These are phyloP conservation scores for Zygothrica quintamaculata DNA, from an alignment of 2,888 invertebrate genomes.

Conservation along the genomic window DNA sequence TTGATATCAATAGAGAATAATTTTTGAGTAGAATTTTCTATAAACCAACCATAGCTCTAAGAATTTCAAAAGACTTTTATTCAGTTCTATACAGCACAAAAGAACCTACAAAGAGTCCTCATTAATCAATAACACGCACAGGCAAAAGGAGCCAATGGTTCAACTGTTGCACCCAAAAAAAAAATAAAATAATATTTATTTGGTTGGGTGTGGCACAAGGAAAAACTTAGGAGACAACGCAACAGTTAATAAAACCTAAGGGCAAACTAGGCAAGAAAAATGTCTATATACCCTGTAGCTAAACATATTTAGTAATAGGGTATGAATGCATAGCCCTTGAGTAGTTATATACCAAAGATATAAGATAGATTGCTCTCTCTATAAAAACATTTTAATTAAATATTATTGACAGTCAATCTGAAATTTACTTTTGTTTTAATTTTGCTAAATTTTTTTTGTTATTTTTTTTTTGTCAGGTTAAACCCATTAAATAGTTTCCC, in stretches of 20 bases:
- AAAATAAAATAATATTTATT: too few species aligned
- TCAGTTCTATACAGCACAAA: constrained; percentile 26
- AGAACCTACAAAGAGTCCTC: constrained; percentile 30
- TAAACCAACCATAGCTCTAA: constrained; percentile 26
- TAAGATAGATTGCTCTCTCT: too few species aligned
- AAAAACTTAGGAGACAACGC: constrained; percentile 15
- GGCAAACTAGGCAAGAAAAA: constrained; percentile 20
- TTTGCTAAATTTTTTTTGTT: too few species aligned
- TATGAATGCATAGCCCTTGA: too few species aligned
- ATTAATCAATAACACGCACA: constrained; percentile 61
- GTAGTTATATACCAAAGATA: too few species aligned
- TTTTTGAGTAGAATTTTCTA: not conserved
- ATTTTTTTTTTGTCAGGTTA: not conserved
- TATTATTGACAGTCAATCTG: too few species aligned
- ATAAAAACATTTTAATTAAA: too few species aligned
- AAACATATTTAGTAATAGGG: not conserved
- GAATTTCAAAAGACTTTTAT: constrained; percentile 22
- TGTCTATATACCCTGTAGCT: not conserved
- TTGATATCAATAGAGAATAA: too few species aligned
- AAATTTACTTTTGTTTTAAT: too few species aligned
- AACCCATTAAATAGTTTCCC: not conserved
- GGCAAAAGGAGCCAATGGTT: constrained; percentile 10
- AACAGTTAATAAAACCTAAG: constrained; percentile 34
- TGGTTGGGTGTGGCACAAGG: constrained; percentile 28
- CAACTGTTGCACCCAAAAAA: constrained; percentile 60